Evolutionary conservation across 1,140 invertebrate genomes (phyloP).

Genomic region (Teleogryllus occipitalis): DNA sequence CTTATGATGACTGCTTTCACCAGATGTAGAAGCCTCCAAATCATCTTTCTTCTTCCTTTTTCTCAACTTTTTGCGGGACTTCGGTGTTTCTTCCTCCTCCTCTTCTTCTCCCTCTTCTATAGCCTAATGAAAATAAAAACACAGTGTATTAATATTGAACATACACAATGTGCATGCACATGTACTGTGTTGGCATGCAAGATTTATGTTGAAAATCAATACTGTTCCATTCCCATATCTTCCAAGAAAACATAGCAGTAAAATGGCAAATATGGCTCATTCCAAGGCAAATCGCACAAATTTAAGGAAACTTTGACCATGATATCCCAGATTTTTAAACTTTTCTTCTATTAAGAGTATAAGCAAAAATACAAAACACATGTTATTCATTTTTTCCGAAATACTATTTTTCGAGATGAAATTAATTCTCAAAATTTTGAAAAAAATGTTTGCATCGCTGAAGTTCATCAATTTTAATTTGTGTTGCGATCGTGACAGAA

Average conservation of each 20-base stretch:
- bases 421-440: too few relatives aligned
- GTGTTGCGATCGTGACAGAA: too few relatives aligned
- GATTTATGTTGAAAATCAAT: background rate
- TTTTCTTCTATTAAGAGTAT: too few relatives aligned
- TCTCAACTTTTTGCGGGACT: slow-evolving; percentile 21
- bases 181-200: background rate
- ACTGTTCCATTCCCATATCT: background rate
- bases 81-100: slow-evolving; percentile 22
- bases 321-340: too few relatives aligned
- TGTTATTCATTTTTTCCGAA: too few relatives aligned
- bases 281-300: background rate
- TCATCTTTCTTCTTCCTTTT: slow-evolving; percentile 28
- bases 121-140: slow-evolving; percentile 19
- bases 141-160: too few relatives aligned
- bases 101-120: slow-evolving; percentile 31
- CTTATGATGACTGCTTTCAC: slow-evolving; percentile 16
- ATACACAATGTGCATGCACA: slow-evolving; percentile 6
- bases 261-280: background rate
- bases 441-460: too few relatives aligned
- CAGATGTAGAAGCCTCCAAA: slow-evolving; percentile 17
- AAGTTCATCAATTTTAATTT: too few relatives aligned
- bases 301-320: too few relatives aligned
- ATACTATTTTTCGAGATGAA: too few relatives aligned
- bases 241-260: background rate
- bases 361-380: background rate